Conservation (phyloP, 2,113 vertebrate species). For the Noctilio leporinus region DNA sequence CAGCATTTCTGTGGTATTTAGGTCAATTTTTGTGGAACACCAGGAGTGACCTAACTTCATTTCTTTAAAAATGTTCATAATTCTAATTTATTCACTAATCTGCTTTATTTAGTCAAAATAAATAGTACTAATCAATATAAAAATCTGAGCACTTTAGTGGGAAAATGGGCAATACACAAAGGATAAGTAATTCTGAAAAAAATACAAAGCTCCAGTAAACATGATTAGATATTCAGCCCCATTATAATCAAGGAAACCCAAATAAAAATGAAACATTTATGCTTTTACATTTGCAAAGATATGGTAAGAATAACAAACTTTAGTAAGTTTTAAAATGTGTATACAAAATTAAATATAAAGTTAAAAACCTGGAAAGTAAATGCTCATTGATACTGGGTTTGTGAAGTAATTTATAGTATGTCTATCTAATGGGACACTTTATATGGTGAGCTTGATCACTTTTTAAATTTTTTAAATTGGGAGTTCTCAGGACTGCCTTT, state of each 20-base stretch:
- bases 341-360: not conserved
- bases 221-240: not conserved
- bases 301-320: not conserved
- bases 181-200: not conserved
- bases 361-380: not conserved
- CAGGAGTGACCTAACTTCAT: not conserved
- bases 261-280: not conserved
- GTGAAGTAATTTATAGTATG: not conserved
- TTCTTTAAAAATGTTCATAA: slow-evolving; percentile 11
- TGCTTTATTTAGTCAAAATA: not conserved
- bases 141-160: not conserved
- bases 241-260: not conserved
- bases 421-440: not conserved
- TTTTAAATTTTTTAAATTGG: not conserved
- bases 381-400: not conserved
- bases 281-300: not conserved
- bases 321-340: not conserved
- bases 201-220: not conserved
- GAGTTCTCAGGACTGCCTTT: not conserved
- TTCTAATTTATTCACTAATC: not conserved
- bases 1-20: not conserved
- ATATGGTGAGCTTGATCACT: not conserved
- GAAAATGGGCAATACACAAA: not conserved
- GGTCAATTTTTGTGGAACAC: not conserved
- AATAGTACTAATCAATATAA: not conserved